phyloP scores from a whole-genome alignment of 1,140 invertebrate species.

The Drosophila bipectinata region DNA sequence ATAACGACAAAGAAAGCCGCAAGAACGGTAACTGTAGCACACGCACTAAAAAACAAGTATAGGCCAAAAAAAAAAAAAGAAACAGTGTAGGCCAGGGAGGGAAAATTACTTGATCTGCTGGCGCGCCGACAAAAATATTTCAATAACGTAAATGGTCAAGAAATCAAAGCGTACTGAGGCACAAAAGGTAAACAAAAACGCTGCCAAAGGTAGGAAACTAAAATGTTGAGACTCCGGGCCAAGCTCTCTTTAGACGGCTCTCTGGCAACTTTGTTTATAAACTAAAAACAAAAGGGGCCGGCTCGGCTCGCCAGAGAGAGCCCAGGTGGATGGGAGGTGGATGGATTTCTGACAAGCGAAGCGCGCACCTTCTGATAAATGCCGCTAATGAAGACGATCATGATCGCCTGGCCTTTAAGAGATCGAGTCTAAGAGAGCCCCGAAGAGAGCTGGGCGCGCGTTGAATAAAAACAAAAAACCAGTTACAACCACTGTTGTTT shows the following conservation, averaged over 20 bases:
- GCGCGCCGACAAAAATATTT: slow-evolving; percentile 53
- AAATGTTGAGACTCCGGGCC: slow-evolving; percentile 38
- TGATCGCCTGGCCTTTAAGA: slow-evolving; percentile 29
- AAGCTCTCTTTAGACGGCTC: slow-evolving; percentile 18
- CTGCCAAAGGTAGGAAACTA: slow-evolving; percentile 66
- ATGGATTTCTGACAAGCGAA: slow-evolving; percentile 33
- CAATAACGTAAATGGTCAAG: slow-evolving; percentile 81
- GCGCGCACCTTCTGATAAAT: slow-evolving; percentile 61
- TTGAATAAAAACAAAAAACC: slow-evolving; percentile 54
- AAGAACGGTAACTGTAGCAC: slow-evolving; percentile 73
- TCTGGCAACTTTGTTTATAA: slow-evolving; percentile 72
- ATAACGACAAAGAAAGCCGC: slow-evolving; percentile 49
- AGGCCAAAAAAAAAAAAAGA: slow-evolving; percentile 11
- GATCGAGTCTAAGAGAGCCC: slow-evolving; percentile 49
- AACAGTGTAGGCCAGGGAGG: no score
- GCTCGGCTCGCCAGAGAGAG: slow-evolving; percentile 15
- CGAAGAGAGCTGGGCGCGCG: slow-evolving; percentile 12
- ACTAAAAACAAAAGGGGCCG: slow-evolving; percentile 53
- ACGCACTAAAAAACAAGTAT: slow-evolving; percentile 44
- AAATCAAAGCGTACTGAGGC: slow-evolving; percentile 74
- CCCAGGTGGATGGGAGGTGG: slow-evolving; percentile 10
- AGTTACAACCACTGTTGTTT: slow-evolving; percentile 71
- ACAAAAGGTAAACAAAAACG: slow-evolving; percentile 80
- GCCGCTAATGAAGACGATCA: slow-evolving; percentile 58
- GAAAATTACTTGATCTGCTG: slow-evolving; percentile 12